Evolutionary conservation across 30 jellyfish, hydroid and myxozoan species (phyloP), one percentile per base, ranked within the genome.

Genomic region (Chrysaora quinquecirrha): DNA sequence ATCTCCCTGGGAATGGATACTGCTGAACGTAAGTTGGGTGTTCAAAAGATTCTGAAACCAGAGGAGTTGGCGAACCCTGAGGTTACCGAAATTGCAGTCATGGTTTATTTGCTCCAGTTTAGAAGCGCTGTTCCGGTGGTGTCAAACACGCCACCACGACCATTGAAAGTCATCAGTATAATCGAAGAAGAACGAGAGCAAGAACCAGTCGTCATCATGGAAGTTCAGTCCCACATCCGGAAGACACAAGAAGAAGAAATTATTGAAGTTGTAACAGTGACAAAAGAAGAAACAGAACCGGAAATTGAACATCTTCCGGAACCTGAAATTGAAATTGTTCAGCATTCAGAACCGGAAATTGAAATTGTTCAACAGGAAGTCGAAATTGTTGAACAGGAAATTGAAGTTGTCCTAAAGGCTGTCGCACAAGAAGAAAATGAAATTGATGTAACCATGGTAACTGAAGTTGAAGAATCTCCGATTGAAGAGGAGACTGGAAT

Each of bases 11-110:
- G 97, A 19, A 94, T 94, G 99, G 60, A 56, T 52, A 72, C 61
- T 11, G 99, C 99, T 10, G 99, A 94, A 38, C 52, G 32, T 4
- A 78, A 86, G 43, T 56, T 94, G 34, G 97, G 97, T 20, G 95
- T 94, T 0, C 81, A 79, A 46, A 73, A 87, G 64, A 67, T 94
- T 19, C 63, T 94, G 64, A 71, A 89, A 25, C 96, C 99, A 18
- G 93, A 83, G 38, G 99, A 94, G 25, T 77, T 94, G 89, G 79
- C 97, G 19, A 94, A 94, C 47, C 99, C 99, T 0, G 90, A 85
- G 67, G 85, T 94, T 7, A 84, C 99, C 7, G 99, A 94, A 75
- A 50, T 94, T 18, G 99, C 97, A 30, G 94, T 94, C 18, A 94
- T 94, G 99, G 96, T 96, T 30, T 94, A 94, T 34, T 50, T 80